Base-by-base conservation (phyloP, 2,113 vertebrate genomes). In the zebrafish (Danio rerio) region DNA sequence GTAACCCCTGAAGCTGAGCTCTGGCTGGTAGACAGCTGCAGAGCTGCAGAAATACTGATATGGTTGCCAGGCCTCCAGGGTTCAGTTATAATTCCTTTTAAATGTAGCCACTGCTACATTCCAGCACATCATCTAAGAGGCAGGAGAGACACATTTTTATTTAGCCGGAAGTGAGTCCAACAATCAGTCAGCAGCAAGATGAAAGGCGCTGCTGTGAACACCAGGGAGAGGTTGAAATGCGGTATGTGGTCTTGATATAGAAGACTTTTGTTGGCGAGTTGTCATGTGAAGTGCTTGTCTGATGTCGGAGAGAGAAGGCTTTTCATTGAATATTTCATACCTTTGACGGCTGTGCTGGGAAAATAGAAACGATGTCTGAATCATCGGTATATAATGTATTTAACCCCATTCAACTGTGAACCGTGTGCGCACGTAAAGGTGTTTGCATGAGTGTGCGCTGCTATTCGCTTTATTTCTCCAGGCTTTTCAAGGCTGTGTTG, bases 131-230 rank as follows among this genome's bases (percentile, higher is more conserved):
- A 43, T 68, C 63, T 55, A 43, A 77, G 52, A 47, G 62, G 61
- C 55, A 56, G 42, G 12, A 11, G 9, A 43, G 63, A 47, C 15
- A 20, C 55, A 58, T 82, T 65, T 83, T 69, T 71, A 68, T 83
- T 83, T 83, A 40, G 61, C 76, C 62, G 43, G 77, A 80, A 86
- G 70, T 63, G 6, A 62, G 55, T 69, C 52, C 72, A 76, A 31
- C 65, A 45, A 62, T 47, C 78, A 62, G 63, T 74, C 16, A 7
- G 9, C 9, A 61, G 11, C 8, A 13, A 42, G 78, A 72, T 86
- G 85, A 86, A 83, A 83, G 55, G 78, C 20, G 40, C 78, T 81
- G 81, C 78, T 86, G 81, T 18, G 72, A 66, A 72, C 47, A 16
- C 47, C 68, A 65, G 49, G 52, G 61, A 52, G 55, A 52, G n/a